A percentile compares a stretch with the other conserved stretches of the same genome.
Conservation (phyloP, 2,113 vertebrate species). For the Nannospalax galili region DNA sequence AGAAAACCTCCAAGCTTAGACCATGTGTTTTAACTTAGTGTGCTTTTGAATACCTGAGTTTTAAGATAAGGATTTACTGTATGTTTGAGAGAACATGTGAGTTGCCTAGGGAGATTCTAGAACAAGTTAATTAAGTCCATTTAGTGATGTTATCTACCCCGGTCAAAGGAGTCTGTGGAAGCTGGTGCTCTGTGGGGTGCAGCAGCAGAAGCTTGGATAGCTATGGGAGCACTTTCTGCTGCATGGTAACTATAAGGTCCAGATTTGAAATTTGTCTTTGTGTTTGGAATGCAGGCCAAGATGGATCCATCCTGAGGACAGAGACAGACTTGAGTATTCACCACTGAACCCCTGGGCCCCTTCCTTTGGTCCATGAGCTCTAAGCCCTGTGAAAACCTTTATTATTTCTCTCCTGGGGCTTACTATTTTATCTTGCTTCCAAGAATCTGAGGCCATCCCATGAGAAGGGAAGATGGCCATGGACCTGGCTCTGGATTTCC, state of each 20-base stretch:
- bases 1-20: neutral
- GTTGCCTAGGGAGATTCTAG: neutral
- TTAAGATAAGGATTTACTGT: constrained; percentile 51
- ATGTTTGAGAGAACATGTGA: neutral
- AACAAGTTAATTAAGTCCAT: constrained; percentile 21
- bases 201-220: accelerated
- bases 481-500: neutral
- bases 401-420: neutral
- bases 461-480: neutral
- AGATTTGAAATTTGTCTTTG: neutral
- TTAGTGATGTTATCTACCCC: neutral
- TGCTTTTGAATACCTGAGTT: neutral
- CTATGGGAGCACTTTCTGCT: neutral
- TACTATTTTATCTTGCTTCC: neutral
- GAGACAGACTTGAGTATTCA: neutral
- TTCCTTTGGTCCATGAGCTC: neutral
- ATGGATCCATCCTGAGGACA: neutral
- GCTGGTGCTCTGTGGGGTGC: too few relatives aligned
- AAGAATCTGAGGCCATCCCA: neutral
- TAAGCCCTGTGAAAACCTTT: neutral
- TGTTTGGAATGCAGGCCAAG: neutral
- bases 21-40: neutral
- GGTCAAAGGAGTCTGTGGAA: neutral
- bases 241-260: too few relatives aligned
- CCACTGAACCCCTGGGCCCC: neutral